Base-by-base conservation (phyloP, 2,113 vertebrate genomes). In the Xerus inauris region DNA sequence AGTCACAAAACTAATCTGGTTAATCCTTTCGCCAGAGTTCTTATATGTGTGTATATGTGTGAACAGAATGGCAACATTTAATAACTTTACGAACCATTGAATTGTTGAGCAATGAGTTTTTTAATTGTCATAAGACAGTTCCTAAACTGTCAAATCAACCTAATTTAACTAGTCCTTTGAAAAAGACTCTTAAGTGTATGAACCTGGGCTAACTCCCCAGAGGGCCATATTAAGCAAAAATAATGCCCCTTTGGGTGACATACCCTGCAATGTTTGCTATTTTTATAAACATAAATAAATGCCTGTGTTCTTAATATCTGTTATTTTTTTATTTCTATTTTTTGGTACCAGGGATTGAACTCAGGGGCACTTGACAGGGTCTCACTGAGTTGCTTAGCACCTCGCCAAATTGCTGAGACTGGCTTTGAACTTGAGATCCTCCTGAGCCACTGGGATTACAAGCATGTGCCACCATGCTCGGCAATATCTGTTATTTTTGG, bases 1-100 rank as follows among this genome's bases (percentile, higher is more conserved):
- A 71, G 40, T 89, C 83, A 75, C 89, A 57, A 71, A 11, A 80
- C 45, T 14, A 14, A 95, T 35, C 75, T 40, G 67, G 81, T 92
- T 54, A 47, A 80, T 91, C 72, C 85, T 42, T 86, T 82, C 79
- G 96, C 97, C 95, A 87, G 85, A 86, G 97, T 95, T 97, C 95
- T 96, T 51, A 57, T 81, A 45, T 76, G n/a, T 22, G 62, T n/a
- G 59, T 28, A 8, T 40, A n/a, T 47, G 51, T 95, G 49, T 77
- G 59, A 94, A 26, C 67, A 9, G 64, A 91, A 83, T 59, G 92
- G 49, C 94, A 51, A 71, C 30, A n/a, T 96, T 76, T 79, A 45
- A 84, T 94, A 90, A 71, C 85, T 84, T 97, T 89, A n/a, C 19
- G 76, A 83, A 91, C 82, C 91, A 87, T 64, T 64, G 83, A 94